Percentiles rank a stretch among this genome's conserved stretches.
Conservation (phyloP, 2,113 vertebrate genomes). For the Echinops telfairi region DNA sequence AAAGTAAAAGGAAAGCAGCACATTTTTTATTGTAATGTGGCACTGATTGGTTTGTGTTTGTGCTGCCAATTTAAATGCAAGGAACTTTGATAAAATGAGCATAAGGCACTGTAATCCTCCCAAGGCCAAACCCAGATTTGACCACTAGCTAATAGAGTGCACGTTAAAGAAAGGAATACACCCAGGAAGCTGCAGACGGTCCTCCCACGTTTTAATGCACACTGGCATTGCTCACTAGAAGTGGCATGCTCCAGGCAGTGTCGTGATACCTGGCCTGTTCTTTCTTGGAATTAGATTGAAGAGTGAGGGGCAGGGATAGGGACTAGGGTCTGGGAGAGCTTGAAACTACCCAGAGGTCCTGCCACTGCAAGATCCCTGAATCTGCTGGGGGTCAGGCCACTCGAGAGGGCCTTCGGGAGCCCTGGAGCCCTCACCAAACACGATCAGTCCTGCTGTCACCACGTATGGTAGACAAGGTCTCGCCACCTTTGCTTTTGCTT, state of each 20-base stretch:
- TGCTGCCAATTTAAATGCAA: constrained; percentile 31
- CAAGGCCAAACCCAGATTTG: too few relatives aligned
- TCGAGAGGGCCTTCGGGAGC: too few relatives aligned
- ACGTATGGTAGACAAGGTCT: background rate
- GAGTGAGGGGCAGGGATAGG: too few relatives aligned
- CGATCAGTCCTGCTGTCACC: background rate
- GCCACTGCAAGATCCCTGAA: background rate
- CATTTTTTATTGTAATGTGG: constrained; percentile 5
- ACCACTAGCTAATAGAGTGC: too few relatives aligned
- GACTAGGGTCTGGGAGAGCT: background rate
- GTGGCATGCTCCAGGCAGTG: background rate
- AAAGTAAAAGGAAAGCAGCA: background rate
- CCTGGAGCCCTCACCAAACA: background rate
- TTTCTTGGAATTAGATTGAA: background rate
- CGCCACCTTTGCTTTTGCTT: background rate
- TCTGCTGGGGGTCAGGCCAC: background rate
- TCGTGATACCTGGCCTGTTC: background rate
- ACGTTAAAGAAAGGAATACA: too few relatives aligned
- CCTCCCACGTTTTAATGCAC: background rate
- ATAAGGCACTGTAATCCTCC: background rate
- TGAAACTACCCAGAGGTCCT: background rate
- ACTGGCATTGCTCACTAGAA: background rate
- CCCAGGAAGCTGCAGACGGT: background rate
- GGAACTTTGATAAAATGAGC: constrained; percentile 32
- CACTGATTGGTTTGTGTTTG: background rate